These are phyloP conservation scores for Rotaria magnacalcarata DNA, from an alignment of 2,888 invertebrate species.

Conservation along the genomic window DNA sequence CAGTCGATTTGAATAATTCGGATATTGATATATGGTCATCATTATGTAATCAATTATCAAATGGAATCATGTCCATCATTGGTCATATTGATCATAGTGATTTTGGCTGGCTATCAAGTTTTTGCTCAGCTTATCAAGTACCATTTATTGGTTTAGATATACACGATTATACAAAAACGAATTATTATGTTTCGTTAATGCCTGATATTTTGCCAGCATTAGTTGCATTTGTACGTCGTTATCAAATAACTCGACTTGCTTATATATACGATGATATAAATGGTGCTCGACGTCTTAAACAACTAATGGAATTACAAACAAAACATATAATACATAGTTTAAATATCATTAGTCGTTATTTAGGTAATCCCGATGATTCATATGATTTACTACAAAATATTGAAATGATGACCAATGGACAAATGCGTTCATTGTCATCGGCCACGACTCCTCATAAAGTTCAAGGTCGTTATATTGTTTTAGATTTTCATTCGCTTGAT, in stretches of 20 bases:
- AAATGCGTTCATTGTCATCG: neutral
- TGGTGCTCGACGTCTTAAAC: neutral
- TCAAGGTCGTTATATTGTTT: neutral
- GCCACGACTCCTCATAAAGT: neutral
- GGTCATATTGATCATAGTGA: neutral
- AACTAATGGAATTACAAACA: neutral
- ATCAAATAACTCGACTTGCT: neutral
- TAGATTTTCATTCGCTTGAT: neutral
- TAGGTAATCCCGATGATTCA: neutral
- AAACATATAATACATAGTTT: neutral
- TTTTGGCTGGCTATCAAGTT: neutral
- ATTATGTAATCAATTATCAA: slow-evolving; percentile 28
- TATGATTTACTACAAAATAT: slow-evolving; percentile 13
- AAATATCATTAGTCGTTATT: slow-evolving; percentile 14
- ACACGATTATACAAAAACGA: neutral
- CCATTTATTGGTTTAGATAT: slow-evolving; percentile 17
- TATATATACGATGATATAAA: neutral
- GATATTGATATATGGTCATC: slow-evolving; percentile 10
- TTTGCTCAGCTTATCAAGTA: neutral
- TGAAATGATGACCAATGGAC: neutral
- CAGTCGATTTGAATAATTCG: neutral
- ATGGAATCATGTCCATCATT: neutral
- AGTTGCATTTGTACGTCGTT: neutral
- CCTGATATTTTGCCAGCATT: neutral
- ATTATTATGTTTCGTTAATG: slow-evolving; percentile 5